Base-by-base conservation (phyloP, 2,113 vertebrate genomes). In the Phodopus roborovskii region DNA sequence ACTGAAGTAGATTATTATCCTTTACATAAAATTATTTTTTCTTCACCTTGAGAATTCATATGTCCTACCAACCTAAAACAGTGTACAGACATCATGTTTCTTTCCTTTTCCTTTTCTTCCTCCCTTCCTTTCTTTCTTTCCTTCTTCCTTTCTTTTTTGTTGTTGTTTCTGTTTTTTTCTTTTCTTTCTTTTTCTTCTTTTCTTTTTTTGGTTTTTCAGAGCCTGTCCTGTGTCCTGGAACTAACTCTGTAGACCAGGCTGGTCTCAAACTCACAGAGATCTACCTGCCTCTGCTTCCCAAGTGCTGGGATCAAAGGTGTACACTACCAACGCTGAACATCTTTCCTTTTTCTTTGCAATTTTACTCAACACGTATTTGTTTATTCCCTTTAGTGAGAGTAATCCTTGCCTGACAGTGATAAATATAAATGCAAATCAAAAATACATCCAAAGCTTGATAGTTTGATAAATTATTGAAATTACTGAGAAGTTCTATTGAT, bases 31-130 rank as follows among this genome's bases (percentile, higher is more conserved):
- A 56, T 45, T 93, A 5, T 53, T 68, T 53, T 48, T 81, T 45
- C 1, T 87, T 64, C 5, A 45, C 6, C 17, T 87, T 56, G 36
- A 74, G 8, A 88, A 79, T 10, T 45, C 5, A 26, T 17, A 60
- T 60, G 2, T 3, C 5, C 60, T 42, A 9, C 3, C 0, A 15
- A 58, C 0, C 17, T 75, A 45, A 91, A 60, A 45, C 3, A 68
- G 3, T 75, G 5, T 1, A 8, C 58, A 62, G 15, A 0, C 0
- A 3, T 70, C 0, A 26, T 45, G 1, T 92, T 39, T 48, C 22
- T 78, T 58, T 64, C 8, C 19, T 1, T 74, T 84, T 84, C 53
- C 0, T 39, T 4, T 45, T 3, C 45, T 45, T 3, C 45, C 45
- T 45, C 6, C 6, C 45, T 45, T 45, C 45, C 45, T 45, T 45